Conservation (phyloP, 2,113 vertebrate species). For the Numenius arquata region DNA sequence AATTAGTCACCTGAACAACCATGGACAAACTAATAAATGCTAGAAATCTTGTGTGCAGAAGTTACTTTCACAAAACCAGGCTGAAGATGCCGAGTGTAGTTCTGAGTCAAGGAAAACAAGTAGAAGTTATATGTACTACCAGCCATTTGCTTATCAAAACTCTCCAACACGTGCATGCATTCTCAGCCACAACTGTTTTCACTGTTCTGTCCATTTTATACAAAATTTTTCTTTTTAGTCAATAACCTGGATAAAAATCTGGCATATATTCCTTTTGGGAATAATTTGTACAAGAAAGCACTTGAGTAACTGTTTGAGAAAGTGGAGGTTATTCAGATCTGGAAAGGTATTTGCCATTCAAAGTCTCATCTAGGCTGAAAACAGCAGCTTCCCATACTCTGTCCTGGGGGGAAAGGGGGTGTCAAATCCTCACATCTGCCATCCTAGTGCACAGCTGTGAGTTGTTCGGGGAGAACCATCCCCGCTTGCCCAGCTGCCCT, state of each 20-base stretch:
- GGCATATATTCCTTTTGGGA: not conserved
- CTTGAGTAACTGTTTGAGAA: not conserved
- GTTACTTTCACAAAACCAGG: not conserved
- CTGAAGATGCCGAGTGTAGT: not conserved
- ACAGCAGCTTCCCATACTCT: not conserved
- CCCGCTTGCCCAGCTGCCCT: slow-evolving; percentile 66
- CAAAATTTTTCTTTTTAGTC: not conserved
- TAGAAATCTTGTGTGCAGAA: not conserved
- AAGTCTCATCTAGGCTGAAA: not conserved
- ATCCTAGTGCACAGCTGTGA: slow-evolving; percentile 36
- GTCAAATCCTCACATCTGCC: slow-evolving; percentile 35
- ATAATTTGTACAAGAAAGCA: not conserved
- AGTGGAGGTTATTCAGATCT: not conserved
- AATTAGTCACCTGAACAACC: not conserved
- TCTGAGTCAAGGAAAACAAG: not conserved
- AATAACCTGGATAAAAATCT: not conserved
- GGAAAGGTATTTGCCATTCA: not conserved
- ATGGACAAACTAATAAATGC: not conserved
- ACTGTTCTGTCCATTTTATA: not conserved
- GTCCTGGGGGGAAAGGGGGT: not conserved
- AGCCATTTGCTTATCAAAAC: not conserved
- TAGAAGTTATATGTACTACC: not conserved
- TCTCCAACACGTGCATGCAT: not conserved
- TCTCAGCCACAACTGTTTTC: not conserved
- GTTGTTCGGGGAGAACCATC: slow-evolving; percentile 20